These are phyloP conservation scores for Nasonia oneida DNA, from an alignment of 2,888 invertebrate genomes.

Conservation along the genomic window DNA sequence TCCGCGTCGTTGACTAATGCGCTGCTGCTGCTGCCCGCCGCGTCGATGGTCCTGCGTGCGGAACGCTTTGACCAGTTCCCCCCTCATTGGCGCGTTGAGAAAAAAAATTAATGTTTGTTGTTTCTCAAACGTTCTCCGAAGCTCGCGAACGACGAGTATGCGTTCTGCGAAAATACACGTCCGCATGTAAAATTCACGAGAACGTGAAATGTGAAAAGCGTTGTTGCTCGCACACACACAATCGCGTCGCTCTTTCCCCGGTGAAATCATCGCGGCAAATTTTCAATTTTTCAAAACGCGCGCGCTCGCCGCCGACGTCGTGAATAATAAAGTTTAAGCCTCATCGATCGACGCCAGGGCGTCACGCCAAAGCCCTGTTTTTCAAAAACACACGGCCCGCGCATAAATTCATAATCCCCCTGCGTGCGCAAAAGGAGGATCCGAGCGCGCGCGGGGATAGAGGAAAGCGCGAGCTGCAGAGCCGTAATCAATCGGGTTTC, in stretches of 20 bases:
- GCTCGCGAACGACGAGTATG: too few species aligned
- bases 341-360: not conserved
- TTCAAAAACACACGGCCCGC: conserved; percentile 3
- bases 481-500: conserved; percentile 34
- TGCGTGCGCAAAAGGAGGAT: conserved; percentile 15
- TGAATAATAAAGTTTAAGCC: conserved; percentile 5
- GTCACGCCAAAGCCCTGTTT: conserved; percentile 10
- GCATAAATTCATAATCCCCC: conserved; percentile 21
- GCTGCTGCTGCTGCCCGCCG: not conserved
- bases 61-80: not conserved
- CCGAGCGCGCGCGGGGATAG: not conserved
- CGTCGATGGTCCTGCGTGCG: not conserved
- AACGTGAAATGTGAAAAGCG: not conserved
- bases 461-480: conserved; percentile 2
- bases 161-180: too few species aligned
- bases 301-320: not conserved
- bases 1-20: conserved; percentile 54
- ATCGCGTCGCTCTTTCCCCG: not conserved
- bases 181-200: not conserved
- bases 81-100: not conserved
- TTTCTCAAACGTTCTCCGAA: too few species aligned
- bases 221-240: not conserved
- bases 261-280: not conserved
- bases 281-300: conserved; percentile 18
- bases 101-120: too few species aligned